Conservation (phyloP, 2,888 invertebrate genomes). For the Esperia sulphurella region DNA sequence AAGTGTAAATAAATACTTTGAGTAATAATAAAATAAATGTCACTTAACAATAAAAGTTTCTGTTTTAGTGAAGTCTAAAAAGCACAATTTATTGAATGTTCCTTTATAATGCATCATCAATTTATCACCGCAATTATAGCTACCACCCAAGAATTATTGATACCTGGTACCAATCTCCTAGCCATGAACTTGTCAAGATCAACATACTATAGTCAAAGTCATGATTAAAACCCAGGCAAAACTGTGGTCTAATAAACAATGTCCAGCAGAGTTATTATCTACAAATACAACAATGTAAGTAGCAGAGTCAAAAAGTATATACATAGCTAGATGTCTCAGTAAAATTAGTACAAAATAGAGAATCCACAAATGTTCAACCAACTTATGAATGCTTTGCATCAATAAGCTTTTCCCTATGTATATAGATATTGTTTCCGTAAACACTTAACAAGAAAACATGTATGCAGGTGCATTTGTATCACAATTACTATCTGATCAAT, state of each 20-base stretch:
- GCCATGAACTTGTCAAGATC: too few relatives aligned
- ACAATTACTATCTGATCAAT: constrained; percentile 3
- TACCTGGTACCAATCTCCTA: too few relatives aligned
- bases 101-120: too few relatives aligned
- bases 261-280: neutral
- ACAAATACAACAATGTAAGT: constrained; percentile 1
- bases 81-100: neutral
- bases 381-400: constrained; percentile 10
- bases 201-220: too few relatives aligned
- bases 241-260: too few relatives aligned
- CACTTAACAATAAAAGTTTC: neutral
- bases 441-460: constrained; percentile 1
- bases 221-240: too few relatives aligned
- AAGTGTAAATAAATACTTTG: constrained; percentile 28
- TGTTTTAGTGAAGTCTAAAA: neutral
- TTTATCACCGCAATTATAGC: too few relatives aligned
- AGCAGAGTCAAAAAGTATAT: constrained; percentile 10
- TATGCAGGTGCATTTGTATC: constrained; percentile 4
- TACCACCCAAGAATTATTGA: too few relatives aligned
- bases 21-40: constrained; percentile 5
- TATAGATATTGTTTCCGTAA: constrained; percentile 7
- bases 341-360: constrained; percentile 17
- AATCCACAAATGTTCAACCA: constrained; percentile 8
- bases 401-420: constrained; percentile 1
- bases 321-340: constrained; percentile 12